Evolutionary conservation across 2,797 vertebrate species (phyloP).

Genomic region (Petrocephalus schoutedeni): DNA sequence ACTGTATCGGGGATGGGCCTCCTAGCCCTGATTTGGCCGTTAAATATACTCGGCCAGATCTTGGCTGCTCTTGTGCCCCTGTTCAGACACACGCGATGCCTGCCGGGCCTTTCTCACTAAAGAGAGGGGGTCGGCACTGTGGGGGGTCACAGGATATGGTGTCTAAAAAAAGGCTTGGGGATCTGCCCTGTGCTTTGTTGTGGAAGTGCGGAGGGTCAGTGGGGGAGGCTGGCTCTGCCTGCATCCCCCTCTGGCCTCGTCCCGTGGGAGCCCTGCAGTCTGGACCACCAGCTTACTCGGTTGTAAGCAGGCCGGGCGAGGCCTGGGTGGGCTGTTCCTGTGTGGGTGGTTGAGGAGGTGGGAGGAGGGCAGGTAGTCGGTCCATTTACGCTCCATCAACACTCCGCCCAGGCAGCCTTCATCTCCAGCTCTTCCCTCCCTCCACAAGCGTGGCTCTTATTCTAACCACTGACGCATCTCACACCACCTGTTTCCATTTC

Average conservation of each 20-base stretch:
- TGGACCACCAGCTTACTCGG: background rate
- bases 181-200: background rate
- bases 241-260: background rate
- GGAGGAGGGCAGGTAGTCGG: background rate
- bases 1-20: slow-evolving; percentile 56
- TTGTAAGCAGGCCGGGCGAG: background rate
- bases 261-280: background rate
- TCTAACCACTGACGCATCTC: background rate
- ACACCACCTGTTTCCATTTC: slow-evolving; percentile 4
- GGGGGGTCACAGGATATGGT: slow-evolving; percentile 38
- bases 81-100: slow-evolving; percentile 37
- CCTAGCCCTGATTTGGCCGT: slow-evolving; percentile 50
- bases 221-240: background rate
- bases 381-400: background rate
- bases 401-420: background rate
- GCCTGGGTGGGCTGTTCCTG: background rate
- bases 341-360: background rate
- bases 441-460: background rate
- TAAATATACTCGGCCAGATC: slow-evolving; percentile 45
- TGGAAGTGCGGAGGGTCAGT: background rate
- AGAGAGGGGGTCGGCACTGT: slow-evolving; percentile 32
- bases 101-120: slow-evolving; percentile 36
- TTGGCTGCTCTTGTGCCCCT: slow-evolving; percentile 28
- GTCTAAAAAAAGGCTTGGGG: slow-evolving; percentile 30
- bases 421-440: background rate